Percentiles rank a stretch among this genome's conserved stretches.
Evolutionary conservation across 1,140 invertebrate species (phyloP).

Genomic region (Caerostris darwini): DNA sequence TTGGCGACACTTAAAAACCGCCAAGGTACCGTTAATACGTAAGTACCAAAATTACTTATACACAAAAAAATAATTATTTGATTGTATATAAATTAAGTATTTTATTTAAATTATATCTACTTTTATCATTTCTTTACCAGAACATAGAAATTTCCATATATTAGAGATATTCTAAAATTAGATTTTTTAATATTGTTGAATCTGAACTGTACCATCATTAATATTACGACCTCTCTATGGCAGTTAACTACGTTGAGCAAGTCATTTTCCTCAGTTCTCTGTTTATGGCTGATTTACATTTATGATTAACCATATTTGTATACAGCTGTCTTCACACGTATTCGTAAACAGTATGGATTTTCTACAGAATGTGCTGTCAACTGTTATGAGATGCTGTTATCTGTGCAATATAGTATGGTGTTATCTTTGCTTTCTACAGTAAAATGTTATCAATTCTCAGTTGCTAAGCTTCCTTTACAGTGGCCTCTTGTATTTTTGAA

Average conservation of each 20-base stretch:
- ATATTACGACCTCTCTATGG: neutral
- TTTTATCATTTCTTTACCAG: no score
- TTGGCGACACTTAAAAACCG: no score
- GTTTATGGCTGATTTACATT: neutral
- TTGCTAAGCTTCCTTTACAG: neutral
- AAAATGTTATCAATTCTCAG: neutral
- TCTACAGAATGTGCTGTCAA: neutral
- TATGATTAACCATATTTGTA: constrained; percentile 1
- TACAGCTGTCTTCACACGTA: neutral
- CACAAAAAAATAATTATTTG: no score
- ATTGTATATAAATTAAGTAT: no score
- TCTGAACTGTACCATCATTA: neutral
- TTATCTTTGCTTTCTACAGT: constrained; percentile 4
- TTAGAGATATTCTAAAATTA: neutral
- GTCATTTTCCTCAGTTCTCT: neutral
- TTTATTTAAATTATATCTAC: no score
- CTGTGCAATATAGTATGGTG: no score
- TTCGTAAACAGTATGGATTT: neutral
- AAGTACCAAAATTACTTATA: no score
- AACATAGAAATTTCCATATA: no score
- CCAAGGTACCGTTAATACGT: no score
- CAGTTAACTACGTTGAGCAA: neutral
- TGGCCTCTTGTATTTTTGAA: neutral
- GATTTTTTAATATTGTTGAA: neutral
- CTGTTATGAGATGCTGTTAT: neutral